These are phyloP conservation scores for Saimiri boliviensis DNA, from an alignment of 2,113 vertebrate genomes.

Conservation along the genomic window DNA sequence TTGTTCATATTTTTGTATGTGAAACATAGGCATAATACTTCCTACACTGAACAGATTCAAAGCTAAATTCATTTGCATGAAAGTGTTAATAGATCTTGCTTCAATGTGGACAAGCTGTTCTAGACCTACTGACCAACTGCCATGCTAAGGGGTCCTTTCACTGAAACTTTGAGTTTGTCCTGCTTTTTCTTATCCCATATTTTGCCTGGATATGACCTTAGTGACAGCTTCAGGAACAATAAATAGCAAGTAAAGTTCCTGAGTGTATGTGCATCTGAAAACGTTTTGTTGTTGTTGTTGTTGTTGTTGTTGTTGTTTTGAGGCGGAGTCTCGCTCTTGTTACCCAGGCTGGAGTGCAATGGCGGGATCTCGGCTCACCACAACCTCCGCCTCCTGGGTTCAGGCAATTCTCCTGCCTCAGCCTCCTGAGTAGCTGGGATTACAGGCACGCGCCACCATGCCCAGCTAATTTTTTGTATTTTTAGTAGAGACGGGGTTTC, in stretches of 20 bases:
- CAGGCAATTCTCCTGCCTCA: no score
- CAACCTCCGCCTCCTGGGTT: no score
- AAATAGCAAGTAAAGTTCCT: neutral
- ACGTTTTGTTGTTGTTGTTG: no score
- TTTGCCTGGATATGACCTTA: neutral
- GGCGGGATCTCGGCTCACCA: no score
- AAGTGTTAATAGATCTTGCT: neutral
- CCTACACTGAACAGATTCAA: neutral
- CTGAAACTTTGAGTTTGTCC: neutral
- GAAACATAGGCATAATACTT: neutral
- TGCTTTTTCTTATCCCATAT: neutral
- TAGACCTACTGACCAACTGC: neutral
- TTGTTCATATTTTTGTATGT: neutral
- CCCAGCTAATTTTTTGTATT: no score
- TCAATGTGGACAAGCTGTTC: neutral
- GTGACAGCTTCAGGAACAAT: neutral
- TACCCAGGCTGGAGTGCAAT: no score
- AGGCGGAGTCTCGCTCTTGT: no score
- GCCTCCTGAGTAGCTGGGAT: no score
- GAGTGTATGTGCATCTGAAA: neutral
- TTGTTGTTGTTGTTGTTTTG: no score
- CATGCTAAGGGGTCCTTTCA: neutral
- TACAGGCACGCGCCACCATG: no score
- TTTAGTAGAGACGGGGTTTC: no score
- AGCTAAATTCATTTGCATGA: neutral